Evolutionary conservation across 2,797 vertebrate genomes (phyloP).

Genomic region (Acridotheres tristis): DNA sequence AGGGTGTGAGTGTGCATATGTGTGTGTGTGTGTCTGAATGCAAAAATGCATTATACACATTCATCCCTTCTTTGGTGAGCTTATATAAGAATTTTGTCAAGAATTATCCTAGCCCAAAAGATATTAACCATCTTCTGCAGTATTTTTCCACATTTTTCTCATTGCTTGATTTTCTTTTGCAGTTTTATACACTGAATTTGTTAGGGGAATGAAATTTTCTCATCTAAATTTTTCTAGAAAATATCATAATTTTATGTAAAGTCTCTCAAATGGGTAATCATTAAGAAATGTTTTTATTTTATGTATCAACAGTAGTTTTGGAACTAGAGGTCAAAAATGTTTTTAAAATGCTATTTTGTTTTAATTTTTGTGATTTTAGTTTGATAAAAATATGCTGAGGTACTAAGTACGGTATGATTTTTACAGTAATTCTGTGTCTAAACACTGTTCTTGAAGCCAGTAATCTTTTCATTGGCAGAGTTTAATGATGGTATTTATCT

Average conservation of each 20-base stretch:
- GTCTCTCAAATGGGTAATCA: slow-evolving; percentile 82
- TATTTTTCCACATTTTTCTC: slow-evolving; percentile 83
- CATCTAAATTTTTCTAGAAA: slow-evolving; percentile 83
- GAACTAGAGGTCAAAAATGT: slow-evolving; percentile 81
- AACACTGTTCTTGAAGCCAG: slow-evolving; percentile 83
- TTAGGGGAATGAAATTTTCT: slow-evolving; percentile 82
- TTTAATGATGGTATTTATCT: slow-evolving; percentile 80
- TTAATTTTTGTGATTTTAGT: slow-evolving; percentile 83
- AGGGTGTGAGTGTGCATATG: slow-evolving; percentile 71
- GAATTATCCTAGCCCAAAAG: slow-evolving; percentile 70
- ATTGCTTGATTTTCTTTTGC: slow-evolving; percentile 84
- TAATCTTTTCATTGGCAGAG: slow-evolving; percentile 82
- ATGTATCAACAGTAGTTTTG: slow-evolving; percentile 81
- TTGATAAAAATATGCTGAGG: slow-evolving; percentile 81
- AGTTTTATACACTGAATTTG: slow-evolving; percentile 83
- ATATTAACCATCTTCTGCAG: slow-evolving; percentile 82
- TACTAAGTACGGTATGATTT: slow-evolving; percentile 82
- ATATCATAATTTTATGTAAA: slow-evolving; percentile 90
- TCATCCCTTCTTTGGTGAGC: slow-evolving; percentile 77
- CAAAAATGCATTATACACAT: slow-evolving; percentile 74
- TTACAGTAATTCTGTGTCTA: slow-evolving; percentile 81
- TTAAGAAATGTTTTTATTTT: slow-evolving; percentile 84
- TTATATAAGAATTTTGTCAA: slow-evolving; percentile 75
- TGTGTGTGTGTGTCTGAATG: slow-evolving; percentile 42
- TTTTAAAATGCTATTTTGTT: slow-evolving; percentile 80